Conservation (phyloP, 2,113 vertebrate genomes). For the Archilochus colubris region DNA sequence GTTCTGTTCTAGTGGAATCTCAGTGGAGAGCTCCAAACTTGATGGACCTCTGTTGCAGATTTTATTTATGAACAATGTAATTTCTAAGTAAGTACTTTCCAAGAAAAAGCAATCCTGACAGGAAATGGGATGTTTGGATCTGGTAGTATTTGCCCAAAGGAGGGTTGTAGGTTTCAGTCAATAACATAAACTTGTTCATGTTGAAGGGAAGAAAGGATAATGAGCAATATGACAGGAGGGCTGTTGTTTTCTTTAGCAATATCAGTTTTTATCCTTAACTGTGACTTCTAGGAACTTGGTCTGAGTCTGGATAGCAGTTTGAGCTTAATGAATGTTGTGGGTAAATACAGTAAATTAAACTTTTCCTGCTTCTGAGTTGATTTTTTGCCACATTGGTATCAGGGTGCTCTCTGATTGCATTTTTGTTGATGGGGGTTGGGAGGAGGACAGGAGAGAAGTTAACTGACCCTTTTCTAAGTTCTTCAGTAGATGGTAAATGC, state of each 20-base stretch:
- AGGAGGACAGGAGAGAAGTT: background rate
- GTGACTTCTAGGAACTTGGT: background rate
- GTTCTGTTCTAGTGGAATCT: constrained; percentile 80
- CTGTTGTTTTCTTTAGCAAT: background rate
- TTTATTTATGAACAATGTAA: constrained; percentile 91
- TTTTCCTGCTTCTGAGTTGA: background rate
- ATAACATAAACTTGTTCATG: background rate
- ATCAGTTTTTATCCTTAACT: background rate
- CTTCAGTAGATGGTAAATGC: background rate
- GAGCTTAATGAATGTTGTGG: background rate
- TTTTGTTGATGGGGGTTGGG: background rate
- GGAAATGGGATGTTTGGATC: background rate
- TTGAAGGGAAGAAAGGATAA: background rate
- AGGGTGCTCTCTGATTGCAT: background rate
- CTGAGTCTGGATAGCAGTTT: background rate
- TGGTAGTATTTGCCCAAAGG: background rate
- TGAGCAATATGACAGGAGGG: background rate
- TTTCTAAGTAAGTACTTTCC: constrained; percentile 90
- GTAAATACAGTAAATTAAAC: background rate
- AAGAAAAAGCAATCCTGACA: background rate
- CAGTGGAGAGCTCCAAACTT: constrained; percentile 81
- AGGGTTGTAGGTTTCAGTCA: background rate
- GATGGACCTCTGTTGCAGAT: constrained; percentile 93
- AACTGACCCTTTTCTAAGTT: background rate
- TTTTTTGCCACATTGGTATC: background rate